Percentiles rank a stretch among this genome's conserved stretches.
Evolutionary conservation across 23 tunicate genomes (phyloP).

Genomic region (Ascidia mentula): DNA sequence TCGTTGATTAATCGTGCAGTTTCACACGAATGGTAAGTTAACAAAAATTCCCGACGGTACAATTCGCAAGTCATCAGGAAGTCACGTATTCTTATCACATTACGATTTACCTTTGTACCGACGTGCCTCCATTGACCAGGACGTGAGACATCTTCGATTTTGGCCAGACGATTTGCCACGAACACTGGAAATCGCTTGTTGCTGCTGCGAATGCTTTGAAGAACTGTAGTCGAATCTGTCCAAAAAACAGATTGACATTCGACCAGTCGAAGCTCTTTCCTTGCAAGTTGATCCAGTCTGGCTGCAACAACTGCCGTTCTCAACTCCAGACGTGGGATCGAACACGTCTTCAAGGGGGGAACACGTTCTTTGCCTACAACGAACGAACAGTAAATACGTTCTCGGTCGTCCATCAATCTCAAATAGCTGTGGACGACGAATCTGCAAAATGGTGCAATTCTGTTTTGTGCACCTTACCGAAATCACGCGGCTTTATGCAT

Average conservation of each 20-base stretch:
- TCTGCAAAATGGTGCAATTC: slow-evolving; percentile 43
- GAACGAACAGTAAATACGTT: slow-evolving; percentile 17
- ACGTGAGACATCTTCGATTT: neutral
- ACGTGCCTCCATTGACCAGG: neutral
- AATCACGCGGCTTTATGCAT: neutral
- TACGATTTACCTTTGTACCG: too few relatives aligned
- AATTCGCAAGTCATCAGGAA: too few relatives aligned
- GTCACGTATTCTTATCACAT: too few relatives aligned
- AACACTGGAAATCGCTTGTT: slow-evolving; percentile 25
- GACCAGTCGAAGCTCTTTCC: slow-evolving; percentile 5
- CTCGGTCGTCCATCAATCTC: neutral
- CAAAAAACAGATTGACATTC: slow-evolving; percentile 10
- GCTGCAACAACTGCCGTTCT: slow-evolving; percentile 27
- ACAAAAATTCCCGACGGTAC: too few relatives aligned
- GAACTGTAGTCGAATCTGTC: slow-evolving; percentile 39
- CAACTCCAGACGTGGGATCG: slow-evolving; percentile 46
- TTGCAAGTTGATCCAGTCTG: slow-evolving; percentile 7
- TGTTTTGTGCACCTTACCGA: neutral
- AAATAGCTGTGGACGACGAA: slow-evolving; percentile 35
- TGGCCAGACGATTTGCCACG: slow-evolving; percentile 22
- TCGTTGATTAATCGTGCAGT: too few relatives aligned
- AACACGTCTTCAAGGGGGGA: slow-evolving; percentile 20
- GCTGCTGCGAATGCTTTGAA: slow-evolving; percentile 20
- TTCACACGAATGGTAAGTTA: too few relatives aligned
- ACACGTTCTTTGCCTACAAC: slow-evolving; percentile 36